Conservation (phyloP, 2,113 vertebrate genomes). For the Rynchops niger region DNA sequence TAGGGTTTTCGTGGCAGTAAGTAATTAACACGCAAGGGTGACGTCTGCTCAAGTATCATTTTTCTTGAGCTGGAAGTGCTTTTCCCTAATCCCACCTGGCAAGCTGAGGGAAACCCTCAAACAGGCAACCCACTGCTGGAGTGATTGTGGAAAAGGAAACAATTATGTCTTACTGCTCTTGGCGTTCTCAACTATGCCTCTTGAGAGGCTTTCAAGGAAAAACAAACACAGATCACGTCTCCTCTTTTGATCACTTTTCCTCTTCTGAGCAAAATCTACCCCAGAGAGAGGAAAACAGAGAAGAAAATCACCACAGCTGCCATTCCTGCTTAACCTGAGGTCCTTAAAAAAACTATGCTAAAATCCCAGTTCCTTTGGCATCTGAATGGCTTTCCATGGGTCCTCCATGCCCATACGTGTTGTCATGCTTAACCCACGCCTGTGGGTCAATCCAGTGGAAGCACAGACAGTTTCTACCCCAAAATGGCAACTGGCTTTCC, state of each 20-base stretch:
- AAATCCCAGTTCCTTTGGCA: neutral
- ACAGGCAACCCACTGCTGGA: neutral
- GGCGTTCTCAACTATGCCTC: neutral
- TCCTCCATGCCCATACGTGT: neutral
- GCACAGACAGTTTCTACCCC: neutral
- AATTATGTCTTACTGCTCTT: neutral
- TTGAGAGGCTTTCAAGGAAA: neutral
- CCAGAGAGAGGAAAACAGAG: neutral
- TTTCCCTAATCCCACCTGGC: neutral
- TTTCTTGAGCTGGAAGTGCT: neutral
- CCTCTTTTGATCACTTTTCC: neutral
- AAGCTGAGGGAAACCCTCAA: neutral
- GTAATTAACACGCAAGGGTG: neutral
- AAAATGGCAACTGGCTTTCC: neutral
- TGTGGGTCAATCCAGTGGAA: neutral
- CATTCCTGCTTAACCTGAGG: neutral
- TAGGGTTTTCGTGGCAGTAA: neutral
- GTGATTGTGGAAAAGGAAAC: neutral
- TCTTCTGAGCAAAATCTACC: neutral
- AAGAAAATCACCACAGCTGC: neutral
- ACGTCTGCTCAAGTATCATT: neutral
- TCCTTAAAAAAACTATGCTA: neutral
- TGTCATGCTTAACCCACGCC: neutral
- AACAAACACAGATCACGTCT: neutral
- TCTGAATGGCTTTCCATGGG: neutral